These are phyloP conservation scores for Phataginus tetradactyla DNA, from an alignment of 2,797 vertebrate species.

Conservation along the genomic window DNA sequence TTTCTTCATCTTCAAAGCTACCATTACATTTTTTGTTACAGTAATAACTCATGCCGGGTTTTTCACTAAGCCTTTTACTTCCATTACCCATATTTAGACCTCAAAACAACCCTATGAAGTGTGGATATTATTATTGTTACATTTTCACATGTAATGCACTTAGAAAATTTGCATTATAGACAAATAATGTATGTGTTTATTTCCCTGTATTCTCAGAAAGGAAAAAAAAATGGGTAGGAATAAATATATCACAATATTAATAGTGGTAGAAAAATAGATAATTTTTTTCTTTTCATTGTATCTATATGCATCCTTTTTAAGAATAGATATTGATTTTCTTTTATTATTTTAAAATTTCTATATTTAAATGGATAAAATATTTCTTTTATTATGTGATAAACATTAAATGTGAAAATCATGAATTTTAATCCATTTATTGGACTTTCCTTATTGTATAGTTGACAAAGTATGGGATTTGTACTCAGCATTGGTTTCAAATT, in stretches of 20 bases:
- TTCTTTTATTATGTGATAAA: not conserved
- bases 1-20: not conserved
- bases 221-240: not conserved
- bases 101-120: not conserved
- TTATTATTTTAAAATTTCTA: not conserved
- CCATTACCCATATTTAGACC: not conserved
- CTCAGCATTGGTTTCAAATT: not conserved
- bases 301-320: conserved; percentile 12
- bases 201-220: not conserved
- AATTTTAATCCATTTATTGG: not conserved
- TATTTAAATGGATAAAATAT: not conserved
- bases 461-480: not conserved
- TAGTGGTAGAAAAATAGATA: not conserved
- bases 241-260: conserved; percentile 11
- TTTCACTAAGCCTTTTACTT: not conserved
- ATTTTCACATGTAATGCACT: not conserved
- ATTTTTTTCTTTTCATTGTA: not conserved
- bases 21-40: not conserved
- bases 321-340: not conserved
- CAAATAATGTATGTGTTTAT: not conserved
- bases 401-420: not conserved
- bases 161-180: not conserved
- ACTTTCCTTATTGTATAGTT: not conserved
- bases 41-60: not conserved
- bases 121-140: not conserved